Percentiles rank a stretch among this genome's conserved stretches.
phyloP scores from a whole-genome alignment of 1,140 invertebrate species.

The Homalodisca vitripennis region DNA sequence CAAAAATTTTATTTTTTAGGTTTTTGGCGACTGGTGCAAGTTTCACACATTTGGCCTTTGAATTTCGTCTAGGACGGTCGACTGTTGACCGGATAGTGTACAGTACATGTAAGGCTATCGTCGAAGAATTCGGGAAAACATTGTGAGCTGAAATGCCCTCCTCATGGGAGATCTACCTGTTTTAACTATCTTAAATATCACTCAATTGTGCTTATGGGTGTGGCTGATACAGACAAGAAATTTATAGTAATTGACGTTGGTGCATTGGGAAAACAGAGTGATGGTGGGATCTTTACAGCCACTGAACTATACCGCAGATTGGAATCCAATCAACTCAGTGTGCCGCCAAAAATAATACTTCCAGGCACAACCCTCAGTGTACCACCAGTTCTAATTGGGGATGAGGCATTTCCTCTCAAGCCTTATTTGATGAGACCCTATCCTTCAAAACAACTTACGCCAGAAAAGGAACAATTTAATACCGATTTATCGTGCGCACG shows the following conservation, averaged over 20 bases:
- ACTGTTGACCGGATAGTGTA: conserved; percentile 36
- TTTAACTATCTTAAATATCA: conserved; percentile 29
- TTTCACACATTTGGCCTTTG: conserved; percentile 23
- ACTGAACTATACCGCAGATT: conserved; percentile 27
- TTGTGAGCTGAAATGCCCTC: conserved; percentile 41
- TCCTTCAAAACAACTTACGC: conserved; percentile 39
- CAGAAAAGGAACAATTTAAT: conserved; percentile 47
- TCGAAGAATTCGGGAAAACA: conserved; percentile 41
- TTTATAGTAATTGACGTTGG: conserved; percentile 44
- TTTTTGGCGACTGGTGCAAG: conserved; percentile 9
- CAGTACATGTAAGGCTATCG: conserved; percentile 32
- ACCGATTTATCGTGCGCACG: conserved; percentile 45
- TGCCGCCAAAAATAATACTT: conserved; percentile 32
- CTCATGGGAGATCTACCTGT: conserved; percentile 37
- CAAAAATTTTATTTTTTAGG: conserved; percentile 10
- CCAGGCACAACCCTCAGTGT: conserved; percentile 34
- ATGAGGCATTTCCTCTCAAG: conserved; percentile 40
- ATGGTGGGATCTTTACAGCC: conserved; percentile 29
- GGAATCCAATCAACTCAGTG: conserved; percentile 25
- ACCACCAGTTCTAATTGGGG: conserved; percentile 38
- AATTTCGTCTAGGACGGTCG: conserved; percentile 35
- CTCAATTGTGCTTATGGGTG: conserved; percentile 44
- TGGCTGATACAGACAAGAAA: conserved; percentile 42
- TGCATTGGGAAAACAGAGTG: conserved; percentile 39
- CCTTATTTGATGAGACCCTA: conserved; percentile 33